Percentiles rank a stretch among this genome's conserved stretches.
Conservation (phyloP, 2,888 invertebrate species). For the Liopterus haemorrhoidalis region DNA sequence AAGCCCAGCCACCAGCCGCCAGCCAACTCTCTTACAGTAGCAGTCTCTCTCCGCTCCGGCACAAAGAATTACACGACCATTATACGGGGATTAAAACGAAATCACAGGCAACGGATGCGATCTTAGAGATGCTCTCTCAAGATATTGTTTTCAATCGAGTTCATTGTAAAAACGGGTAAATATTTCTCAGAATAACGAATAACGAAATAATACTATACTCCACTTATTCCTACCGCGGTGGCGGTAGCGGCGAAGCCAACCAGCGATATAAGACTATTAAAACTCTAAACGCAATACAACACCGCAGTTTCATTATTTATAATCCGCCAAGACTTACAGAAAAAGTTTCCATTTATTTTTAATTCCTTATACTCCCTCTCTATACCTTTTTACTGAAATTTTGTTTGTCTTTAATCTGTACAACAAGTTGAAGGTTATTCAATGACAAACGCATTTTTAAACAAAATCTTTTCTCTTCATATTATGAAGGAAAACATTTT, state of each 20-base stretch:
- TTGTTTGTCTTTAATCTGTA: slow-evolving; percentile 25
- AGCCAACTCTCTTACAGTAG: no score
- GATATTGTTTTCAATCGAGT: slow-evolving; percentile 48
- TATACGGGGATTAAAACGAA: slow-evolving; percentile 49
- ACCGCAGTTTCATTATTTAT: slow-evolving; percentile 47
- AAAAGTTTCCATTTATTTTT: slow-evolving; percentile 50
- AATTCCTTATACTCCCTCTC: slow-evolving; percentile 48
- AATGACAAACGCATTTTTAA: no score
- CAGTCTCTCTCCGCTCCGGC: slow-evolving; percentile 28
- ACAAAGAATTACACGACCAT: slow-evolving; percentile 49
- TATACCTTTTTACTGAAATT: slow-evolving; percentile 46
- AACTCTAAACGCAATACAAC: slow-evolving; percentile 48
- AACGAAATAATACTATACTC: slow-evolving; percentile 26
- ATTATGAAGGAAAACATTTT: no score
- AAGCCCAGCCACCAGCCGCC: no score
- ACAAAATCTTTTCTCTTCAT: no score
- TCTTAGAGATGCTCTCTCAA: slow-evolving; percentile 30
- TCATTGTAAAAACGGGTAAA: slow-evolving; percentile 49
- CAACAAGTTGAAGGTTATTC: no score
- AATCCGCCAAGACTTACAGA: slow-evolving; percentile 48
- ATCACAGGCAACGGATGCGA: slow-evolving; percentile 40
- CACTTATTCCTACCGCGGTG: slow-evolving; percentile 21
- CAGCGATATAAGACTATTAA: slow-evolving; percentile 47
- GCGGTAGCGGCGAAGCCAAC: slow-evolving; percentile 19
- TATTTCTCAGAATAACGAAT: slow-evolving; percentile 43